Conservation (phyloP, 1,140 invertebrate genomes). For the Doryteuthis pealeii region DNA sequence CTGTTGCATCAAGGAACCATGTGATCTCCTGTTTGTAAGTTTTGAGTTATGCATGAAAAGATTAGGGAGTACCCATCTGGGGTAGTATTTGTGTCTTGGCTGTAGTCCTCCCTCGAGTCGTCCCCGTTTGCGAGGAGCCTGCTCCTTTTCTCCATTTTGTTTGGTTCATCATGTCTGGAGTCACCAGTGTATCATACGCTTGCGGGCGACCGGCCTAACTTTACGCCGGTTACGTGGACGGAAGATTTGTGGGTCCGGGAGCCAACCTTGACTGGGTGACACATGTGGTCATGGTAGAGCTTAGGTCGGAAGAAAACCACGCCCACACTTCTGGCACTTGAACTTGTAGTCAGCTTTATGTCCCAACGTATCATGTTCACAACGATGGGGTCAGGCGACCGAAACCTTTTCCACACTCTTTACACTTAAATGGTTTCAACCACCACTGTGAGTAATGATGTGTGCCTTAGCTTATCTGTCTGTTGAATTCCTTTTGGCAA, state of each 20-base stretch:
- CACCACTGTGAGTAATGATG: constrained; percentile 59
- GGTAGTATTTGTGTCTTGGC: neutral
- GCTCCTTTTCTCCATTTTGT: constrained; percentile 19
- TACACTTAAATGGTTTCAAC: constrained; percentile 66
- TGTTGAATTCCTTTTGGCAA: constrained; percentile 71
- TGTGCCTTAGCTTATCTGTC: constrained; percentile 63
- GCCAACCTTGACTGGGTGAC: constrained; percentile 35
- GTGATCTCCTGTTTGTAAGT: neutral
- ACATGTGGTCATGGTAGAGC: constrained; percentile 50
- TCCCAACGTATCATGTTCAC: constrained; percentile 53
- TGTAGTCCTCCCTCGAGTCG: neutral
- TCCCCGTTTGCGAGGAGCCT: constrained; percentile 8
- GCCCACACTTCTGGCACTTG: constrained; percentile 65
- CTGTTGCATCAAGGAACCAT: neutral
- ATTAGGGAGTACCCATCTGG: neutral
- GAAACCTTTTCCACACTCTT: constrained; percentile 66
- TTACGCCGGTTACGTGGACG: constrained; percentile 34
- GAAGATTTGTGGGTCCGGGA: constrained; percentile 29
- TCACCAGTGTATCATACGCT: constrained; percentile 35
- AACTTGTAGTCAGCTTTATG: constrained; percentile 52
- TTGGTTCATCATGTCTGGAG: constrained; percentile 21
- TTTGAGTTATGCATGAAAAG: neutral
- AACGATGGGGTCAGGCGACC: constrained; percentile 50
- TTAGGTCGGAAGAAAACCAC: constrained; percentile 62
- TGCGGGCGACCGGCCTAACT: constrained; percentile 47